phyloP scores from a whole-genome alignment of 2,113 vertebrate species.

The Grallaria varia region DNA sequence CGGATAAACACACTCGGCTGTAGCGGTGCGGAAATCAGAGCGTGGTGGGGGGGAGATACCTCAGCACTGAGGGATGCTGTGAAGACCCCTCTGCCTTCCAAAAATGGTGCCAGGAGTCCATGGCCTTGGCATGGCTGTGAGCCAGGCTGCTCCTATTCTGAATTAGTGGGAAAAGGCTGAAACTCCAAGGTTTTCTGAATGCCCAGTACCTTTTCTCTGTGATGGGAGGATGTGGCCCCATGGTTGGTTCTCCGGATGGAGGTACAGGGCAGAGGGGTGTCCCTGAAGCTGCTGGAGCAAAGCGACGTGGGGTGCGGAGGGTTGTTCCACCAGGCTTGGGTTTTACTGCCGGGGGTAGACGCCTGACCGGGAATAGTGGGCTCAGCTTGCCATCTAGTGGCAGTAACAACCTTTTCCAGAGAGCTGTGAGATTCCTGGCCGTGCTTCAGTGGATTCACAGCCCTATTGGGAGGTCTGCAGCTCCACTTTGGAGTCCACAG shows the following conservation, averaged over 20 bases:
- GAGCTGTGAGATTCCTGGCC: fast-evolving
- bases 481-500: fast-evolving
- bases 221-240: fast-evolving
- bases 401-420: background rate
- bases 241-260: background rate
- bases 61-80: background rate
- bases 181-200: background rate
- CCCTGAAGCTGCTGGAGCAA: background rate
- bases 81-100: background rate
- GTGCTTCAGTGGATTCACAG: fast-evolving
- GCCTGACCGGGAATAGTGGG: fast-evolving
- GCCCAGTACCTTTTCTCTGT: fast-evolving
- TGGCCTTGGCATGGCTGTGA: fast-evolving
- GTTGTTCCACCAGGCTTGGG: background rate
- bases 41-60: background rate
- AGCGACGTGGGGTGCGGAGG: fast-evolving
- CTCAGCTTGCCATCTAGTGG: conserved; percentile 63
- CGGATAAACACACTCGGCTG: background rate
- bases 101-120: no score
- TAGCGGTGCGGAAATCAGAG: background rate
- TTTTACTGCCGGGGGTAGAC: background rate
- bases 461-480: background rate
- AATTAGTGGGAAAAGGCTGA: background rate
- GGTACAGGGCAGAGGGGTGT: background rate
- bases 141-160: background rate